Evolutionary conservation across 1,140 invertebrate genomes (phyloP), one percentile per base, ranked within the genome.

Genomic region (Halesus radiatus): DNA sequence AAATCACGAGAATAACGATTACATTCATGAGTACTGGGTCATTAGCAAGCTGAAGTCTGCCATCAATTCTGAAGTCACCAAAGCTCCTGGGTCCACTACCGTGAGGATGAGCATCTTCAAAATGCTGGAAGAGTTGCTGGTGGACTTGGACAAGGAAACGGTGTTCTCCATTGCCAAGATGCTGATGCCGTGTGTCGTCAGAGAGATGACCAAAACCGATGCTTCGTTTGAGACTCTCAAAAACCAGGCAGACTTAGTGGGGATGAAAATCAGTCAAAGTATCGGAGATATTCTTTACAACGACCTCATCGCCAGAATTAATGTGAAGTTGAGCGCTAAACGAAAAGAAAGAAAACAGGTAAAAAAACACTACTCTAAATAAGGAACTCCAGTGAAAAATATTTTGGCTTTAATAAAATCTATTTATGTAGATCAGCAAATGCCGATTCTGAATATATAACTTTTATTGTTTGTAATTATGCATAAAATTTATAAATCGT

Each of bases 21-120:
- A 84, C 79, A 86, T 88, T n/a, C 86, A 85, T 86, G 83, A 90
- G 16, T 82, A 84, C 7, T 94, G 93, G 93, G 81, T 94, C 13
- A 85, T 92, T 4, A 87, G 88, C 16, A 91, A 89, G 77, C 87
- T 94, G 80, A 88, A 90, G n/a, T 88, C 90, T 82, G 88, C 93
- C 80, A 88, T 92, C 3, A 92, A 93, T 83, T 88, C 88, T 75
- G 93, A 94, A 86, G 87, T 92, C 2, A 87, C 90, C 16, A 87
- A 88, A 81, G 88, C 90, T 22, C 86, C 90, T 0, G 88, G 90
- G 79, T 82, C 84, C 16, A 88, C 84, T 37, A 84, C 88, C 73
- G 90, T 91, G 85, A 88, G 94, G 82, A 89, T 85, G 32, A 89
- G 90, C 79, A 89, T 93, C 13, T 94, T 95, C 80, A 93, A 94